Base-by-base conservation (phyloP, 2,797 vertebrate genomes). In the Dromococcyx pavoninus region DNA sequence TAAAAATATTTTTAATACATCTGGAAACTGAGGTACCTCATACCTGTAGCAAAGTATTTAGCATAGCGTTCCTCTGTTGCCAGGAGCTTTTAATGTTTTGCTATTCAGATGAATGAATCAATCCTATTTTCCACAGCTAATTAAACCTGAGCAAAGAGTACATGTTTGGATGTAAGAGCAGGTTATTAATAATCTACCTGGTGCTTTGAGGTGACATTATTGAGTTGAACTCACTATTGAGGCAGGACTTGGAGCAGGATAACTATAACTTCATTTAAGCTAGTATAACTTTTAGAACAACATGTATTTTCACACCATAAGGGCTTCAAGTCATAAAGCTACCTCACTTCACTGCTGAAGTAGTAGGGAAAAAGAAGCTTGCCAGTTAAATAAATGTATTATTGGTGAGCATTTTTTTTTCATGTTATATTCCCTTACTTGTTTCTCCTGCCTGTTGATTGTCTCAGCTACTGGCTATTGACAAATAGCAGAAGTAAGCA, bases 91-190 rank as follows among this genome's bases (percentile, higher is more conserved):
- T 73, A 5, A 32, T 62, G 23, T 51, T 87, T 89, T 86, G 22
- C 69, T 83, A 2, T 89, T 88, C 44, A 56, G 22, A 37, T 91
- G 64, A 87, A 79, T 71, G 75, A 83, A 80, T 41, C 87, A 57
- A 33, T 71, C 48, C 25, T 72, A 8, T 91, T 91, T 89, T 95
- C 71, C 67, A 54, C 61, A 79, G 67, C 32, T 91, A 85, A 88
- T 88, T 94, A 71, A 90, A 67, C 56, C 41, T 53, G 28, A 95
- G 53, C 56, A 60, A 62, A 81, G 80, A 87, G 32, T 79, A 58
- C 19, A 14, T 3, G 0, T 71, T 85, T 84, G 60, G n/a, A 25
- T 87, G 35, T 64, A 81, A 79, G 44, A 78, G 33, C 15, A 84
- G 48, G 32, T 94, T 81, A 75, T 84, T 88, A 48, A 74, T 79